A percentile compares a stretch with the other conserved stretches of the same genome.
These are phyloP conservation scores for Hedychridium roseum DNA, from an alignment of 2,888 invertebrate genomes.

Conservation along the genomic window DNA sequence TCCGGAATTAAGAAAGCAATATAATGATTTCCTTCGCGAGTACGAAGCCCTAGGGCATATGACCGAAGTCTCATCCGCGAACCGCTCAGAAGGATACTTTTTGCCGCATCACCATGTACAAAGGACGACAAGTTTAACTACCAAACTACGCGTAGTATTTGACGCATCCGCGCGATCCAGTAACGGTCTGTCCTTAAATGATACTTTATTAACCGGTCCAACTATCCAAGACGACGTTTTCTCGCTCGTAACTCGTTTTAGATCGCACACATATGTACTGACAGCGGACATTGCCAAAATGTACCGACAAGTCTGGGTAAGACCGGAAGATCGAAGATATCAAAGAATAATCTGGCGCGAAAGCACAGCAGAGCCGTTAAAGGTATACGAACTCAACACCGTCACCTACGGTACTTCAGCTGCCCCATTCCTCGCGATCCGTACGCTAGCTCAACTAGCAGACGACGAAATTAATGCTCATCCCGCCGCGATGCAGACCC, in stretches of 20 bases:
- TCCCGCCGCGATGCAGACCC: conserved; percentile 11
- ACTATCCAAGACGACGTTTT: conserved; percentile 36
- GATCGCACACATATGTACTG: conserved; percentile 32
- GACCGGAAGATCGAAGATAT: neutral
- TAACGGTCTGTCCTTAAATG: conserved; percentile 36
- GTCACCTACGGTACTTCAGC: conserved; percentile 25
- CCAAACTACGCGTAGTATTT: conserved; percentile 31
- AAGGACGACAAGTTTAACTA: conserved; percentile 25
- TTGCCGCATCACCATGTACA: conserved; percentile 25
- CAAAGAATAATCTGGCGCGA: conserved; percentile 6
- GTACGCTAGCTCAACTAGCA: conserved; percentile 37
- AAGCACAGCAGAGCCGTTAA: conserved; percentile 24
- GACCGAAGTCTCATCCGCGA: neutral
- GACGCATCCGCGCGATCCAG: conserved; percentile 25
- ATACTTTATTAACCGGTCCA: conserved; percentile 35
- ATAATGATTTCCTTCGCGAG: neutral
- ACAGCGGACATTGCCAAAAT: conserved; percentile 47
- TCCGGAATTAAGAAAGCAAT: neutral
- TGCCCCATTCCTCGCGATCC: conserved; percentile 36
- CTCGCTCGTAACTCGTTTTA: conserved; percentile 33
- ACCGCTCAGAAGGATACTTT: neutral
- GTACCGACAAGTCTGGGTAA: conserved; percentile 25
- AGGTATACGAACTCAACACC: conserved; percentile 18
- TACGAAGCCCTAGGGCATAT: conserved; percentile 5
- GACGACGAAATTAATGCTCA: conserved; percentile 21